Percentiles rank a stretch among this genome's conserved stretches.
Conservation (phyloP, 2,888 invertebrate genomes). For the Alcis repandata region DNA sequence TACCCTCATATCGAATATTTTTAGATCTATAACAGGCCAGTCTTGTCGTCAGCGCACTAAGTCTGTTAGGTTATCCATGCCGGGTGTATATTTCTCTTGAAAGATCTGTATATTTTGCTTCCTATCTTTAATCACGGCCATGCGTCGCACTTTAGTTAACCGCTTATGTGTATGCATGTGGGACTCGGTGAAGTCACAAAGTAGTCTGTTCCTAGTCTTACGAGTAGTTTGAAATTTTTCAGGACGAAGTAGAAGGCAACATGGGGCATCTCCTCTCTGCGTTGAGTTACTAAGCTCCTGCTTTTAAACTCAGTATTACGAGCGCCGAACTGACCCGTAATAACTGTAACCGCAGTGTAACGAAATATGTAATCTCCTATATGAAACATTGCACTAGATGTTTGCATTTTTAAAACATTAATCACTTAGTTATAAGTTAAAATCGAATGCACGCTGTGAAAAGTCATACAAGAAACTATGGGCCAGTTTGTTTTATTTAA, state of each 20-base stretch:
- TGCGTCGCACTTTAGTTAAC: slow-evolving; percentile 81
- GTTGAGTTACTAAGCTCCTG: slow-evolving; percentile 85
- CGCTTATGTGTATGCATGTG: slow-evolving; percentile 74
- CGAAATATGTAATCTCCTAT: slow-evolving; percentile 51
- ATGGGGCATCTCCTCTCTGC: slow-evolving; percentile 89
- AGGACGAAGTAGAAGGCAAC: slow-evolving; percentile 89
- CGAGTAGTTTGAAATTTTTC: slow-evolving; percentile 84
- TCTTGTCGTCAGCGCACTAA: slow-evolving; percentile 57
- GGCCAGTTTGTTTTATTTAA: slow-evolving; percentile 74
- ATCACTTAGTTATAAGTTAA: slow-evolving; percentile 59
- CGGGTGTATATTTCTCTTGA: slow-evolving; percentile 70
- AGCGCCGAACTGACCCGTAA: slow-evolving; percentile 56
- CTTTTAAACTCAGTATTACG: slow-evolving; percentile 70
- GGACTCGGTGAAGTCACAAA: slow-evolving; percentile 59
- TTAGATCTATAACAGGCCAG: slow-evolving; percentile 29
- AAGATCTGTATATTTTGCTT: slow-evolving; percentile 86
- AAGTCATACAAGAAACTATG: slow-evolving; percentile 68
- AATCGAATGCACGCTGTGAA: slow-evolving; percentile 68
- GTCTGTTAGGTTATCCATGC: slow-evolving; percentile 55
- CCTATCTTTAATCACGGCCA: slow-evolving; percentile 65
- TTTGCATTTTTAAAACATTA: slow-evolving; percentile 72
- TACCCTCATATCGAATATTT: slow-evolving; percentile 28
- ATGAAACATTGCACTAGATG: slow-evolving; percentile 43
- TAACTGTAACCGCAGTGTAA: slow-evolving; percentile 47
- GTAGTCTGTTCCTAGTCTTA: slow-evolving; percentile 63